A percentile compares a stretch with the other conserved stretches of the same genome.
Conservation (phyloP, 1,140 invertebrate genomes). For the Magallana angulata region DNA sequence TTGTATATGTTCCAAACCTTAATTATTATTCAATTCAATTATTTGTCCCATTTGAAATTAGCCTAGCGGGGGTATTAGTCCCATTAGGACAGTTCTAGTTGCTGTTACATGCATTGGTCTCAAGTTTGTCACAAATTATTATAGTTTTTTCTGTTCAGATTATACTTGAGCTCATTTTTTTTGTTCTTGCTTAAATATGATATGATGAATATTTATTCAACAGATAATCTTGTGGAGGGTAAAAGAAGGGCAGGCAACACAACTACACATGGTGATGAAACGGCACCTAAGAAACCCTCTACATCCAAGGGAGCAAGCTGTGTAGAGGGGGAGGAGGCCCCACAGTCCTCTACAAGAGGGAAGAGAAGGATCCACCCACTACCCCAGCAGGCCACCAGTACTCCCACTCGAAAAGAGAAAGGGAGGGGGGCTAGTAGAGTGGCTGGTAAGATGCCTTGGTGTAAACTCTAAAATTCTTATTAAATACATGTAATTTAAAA, state of each 20-base stretch:
- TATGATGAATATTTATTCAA: background rate
- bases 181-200: too few species aligned
- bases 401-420: constrained; percentile 67
- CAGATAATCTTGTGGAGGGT: constrained; percentile 70
- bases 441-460: background rate
- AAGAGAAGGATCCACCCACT: background rate
- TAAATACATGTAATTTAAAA: too few species aligned
- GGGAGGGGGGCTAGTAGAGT: constrained; percentile 34
- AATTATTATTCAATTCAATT: too few species aligned
- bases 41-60: too few species aligned
- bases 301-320: background rate
- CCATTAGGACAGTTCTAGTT: too few species aligned
- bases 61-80: too few species aligned
- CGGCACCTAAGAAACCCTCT: background rate
- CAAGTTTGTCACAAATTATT: too few species aligned
- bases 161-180: too few species aligned
- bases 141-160: too few species aligned
- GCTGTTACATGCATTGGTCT: too few species aligned
- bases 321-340: background rate
- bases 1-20: too few species aligned
- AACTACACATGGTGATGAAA: constrained; percentile 34
- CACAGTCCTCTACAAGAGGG: background rate
- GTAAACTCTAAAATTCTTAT: too few species aligned
- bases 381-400: constrained; percentile 63
- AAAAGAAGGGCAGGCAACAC: constrained; percentile 60